A percentile compares a stretch with the other conserved stretches of the same genome.
Evolutionary conservation across 2,113 vertebrate species (phyloP).

Genomic region (Chlamydotis undulata): DNA sequence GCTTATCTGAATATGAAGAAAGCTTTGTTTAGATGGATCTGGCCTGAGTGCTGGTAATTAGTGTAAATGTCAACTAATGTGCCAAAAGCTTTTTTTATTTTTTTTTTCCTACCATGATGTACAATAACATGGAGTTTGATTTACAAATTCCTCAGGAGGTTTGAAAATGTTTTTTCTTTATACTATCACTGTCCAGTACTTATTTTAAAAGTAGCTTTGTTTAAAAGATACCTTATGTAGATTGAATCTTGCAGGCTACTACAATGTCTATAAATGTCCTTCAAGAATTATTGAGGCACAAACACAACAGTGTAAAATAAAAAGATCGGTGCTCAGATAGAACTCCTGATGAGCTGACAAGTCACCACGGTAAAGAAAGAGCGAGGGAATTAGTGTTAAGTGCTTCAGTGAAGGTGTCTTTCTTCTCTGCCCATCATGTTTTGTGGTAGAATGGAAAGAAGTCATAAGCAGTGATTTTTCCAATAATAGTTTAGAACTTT

Average conservation of each 20-base stretch:
- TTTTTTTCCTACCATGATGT: neutral
- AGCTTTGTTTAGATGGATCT: constrained; percentile 62
- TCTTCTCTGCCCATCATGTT: neutral
- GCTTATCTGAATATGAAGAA: constrained; percentile 49
- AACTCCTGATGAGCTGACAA: neutral
- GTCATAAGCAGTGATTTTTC: neutral
- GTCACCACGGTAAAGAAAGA: neutral
- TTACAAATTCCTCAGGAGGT: neutral
- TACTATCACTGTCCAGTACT: neutral
- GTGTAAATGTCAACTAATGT: constrained; percentile 32
- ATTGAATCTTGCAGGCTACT: neutral
- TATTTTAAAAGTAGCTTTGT: neutral
- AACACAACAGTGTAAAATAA: neutral
- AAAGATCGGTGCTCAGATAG: neutral
- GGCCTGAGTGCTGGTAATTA: constrained; percentile 38
- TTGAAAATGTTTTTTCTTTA: constrained; percentile 6
- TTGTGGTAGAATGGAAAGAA: neutral
- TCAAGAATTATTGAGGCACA: neutral
- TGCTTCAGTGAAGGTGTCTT: neutral
- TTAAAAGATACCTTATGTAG: neutral
- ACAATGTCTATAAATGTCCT: neutral
- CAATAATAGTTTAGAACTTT: neutral
- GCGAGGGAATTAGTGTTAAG: neutral
- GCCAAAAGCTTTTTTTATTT: neutral
- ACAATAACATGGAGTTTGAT: neutral